Base-by-base conservation (phyloP, 2,797 vertebrate genomes). In the Phoeniculus purpureus region DNA sequence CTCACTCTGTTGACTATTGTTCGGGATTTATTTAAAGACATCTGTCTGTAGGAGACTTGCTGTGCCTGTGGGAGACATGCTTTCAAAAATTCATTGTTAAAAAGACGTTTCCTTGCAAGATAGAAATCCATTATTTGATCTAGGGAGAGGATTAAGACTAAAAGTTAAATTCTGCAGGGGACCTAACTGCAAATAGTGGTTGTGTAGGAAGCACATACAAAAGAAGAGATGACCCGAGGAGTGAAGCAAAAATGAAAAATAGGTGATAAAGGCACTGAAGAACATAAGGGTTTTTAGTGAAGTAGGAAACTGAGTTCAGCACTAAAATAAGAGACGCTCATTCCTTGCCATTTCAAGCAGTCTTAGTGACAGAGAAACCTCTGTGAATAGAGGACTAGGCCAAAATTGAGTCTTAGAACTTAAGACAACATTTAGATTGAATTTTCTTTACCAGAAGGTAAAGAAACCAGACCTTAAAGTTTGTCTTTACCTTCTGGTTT, bases 81-180 rank as follows among this genome's bases (percentile, higher is more conserved):
- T 89, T 92, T 52, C 67, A 84, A 58, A 92, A 94, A 76, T 61
- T 88, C 88, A 52, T 52, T 85, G 86, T 76, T 66, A 73, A 89
- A 90, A 78, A 22, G 27, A 84, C 32, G 50, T 61, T 91, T 91
- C 83, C 85, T 87, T 80, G 45, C 68, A 74, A 85, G 89, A 94
- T 67, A 86, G 48, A 84, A 91, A 95, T 95, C 84, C 95, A 58
- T 80, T 56, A 89, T 85, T 84, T 94, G 85, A 93, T 96, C 81
- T 61, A 22, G 27, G 43, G 61, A 94, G 54, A 79, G 90, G 95
- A 93, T 95, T 95, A 93, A 93, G 91, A 91, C 68, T 80, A 43
- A 66, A 92, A 82, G 78, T 84, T 92, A 93, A 96, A 92, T 93
- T 83, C 92, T 91, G 51, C 58, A 75, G 78, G 68, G 93, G 32